phyloP scores from a whole-genome alignment of 2,797 vertebrate species.

The Menidia menidia region DNA sequence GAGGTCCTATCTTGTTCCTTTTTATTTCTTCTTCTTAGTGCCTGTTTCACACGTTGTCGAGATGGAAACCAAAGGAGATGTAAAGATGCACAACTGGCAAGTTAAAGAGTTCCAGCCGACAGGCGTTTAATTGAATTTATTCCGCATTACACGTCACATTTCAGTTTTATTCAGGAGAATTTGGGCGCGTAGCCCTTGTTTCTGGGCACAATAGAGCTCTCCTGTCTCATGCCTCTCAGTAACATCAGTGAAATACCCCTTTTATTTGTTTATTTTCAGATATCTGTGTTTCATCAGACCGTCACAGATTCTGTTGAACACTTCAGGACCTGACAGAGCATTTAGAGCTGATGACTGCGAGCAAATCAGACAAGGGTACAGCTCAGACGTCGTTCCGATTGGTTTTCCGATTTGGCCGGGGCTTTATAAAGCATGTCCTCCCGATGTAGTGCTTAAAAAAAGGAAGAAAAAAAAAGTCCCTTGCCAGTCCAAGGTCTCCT shows the following conservation, averaged over 20 bases:
- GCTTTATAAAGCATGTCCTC: slow-evolving; percentile 25
- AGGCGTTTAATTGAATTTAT: slow-evolving; percentile 8
- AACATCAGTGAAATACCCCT: slow-evolving; percentile 13
- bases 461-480: slow-evolving; percentile 3
- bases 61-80: not conserved
- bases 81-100: not conserved
- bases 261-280: not conserved
- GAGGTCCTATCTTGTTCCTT: no score
- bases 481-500: slow-evolving; percentile 6
- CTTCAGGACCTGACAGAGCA: slow-evolving; percentile 23
- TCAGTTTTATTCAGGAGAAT: slow-evolving; percentile 20
- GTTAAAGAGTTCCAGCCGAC: slow-evolving; percentile 15
- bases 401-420: slow-evolving; percentile 32
- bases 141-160: slow-evolving; percentile 13
- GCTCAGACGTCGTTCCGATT: slow-evolving; percentile 5
- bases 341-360: slow-evolving; percentile 25
- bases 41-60: not conserved
- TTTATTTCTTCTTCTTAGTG: not conserved
- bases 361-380: slow-evolving; percentile 19
- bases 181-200: not conserved
- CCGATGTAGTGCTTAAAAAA: slow-evolving; percentile 28
- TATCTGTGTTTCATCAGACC: slow-evolving; percentile 24
- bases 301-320: slow-evolving; percentile 14
- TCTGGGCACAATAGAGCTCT: slow-evolving; percentile 3
- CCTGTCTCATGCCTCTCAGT: slow-evolving; percentile 5